Evolutionary conservation across 2,888 invertebrate genomes (phyloP), one percentile per base, ranked within the genome.

Genomic region (Thymelicus lineola): DNA sequence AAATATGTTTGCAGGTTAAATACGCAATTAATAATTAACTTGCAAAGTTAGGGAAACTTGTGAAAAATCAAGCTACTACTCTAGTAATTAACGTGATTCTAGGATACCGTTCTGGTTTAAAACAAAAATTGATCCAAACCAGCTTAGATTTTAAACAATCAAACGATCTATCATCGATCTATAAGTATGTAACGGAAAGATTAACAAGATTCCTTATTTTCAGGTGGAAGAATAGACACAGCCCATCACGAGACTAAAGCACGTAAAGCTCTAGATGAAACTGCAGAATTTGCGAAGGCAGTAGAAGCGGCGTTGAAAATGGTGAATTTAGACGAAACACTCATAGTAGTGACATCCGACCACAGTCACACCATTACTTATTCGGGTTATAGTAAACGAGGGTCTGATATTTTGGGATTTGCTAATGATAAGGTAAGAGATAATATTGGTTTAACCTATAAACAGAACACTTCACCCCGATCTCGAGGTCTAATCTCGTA

Each of bases 311-410:
- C 97, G 0, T 75, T 95, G 42, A 86, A 94, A 57, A 83, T 96
- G 84, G 96, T 96, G 0, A 89, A 93, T 73, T 85, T 87, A 0
- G 90, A 95, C 0, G 97, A 98, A 17, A 98, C 98, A 0, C 89
- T 98, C 35, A 94, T 98, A 10, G 94, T 98, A 1, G 97, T 97
- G 14, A 97, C 97, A 0, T 95, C 97, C 0, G 97, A 97, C 86
- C 97, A 97, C 81, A 96, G 97, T 1, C 97, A 97, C 82, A 95
- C 96, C 0, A 95, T 97, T 95, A 95, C 95, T 12, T 95, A 96
- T 69, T 95, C 95, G 36, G 97, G 97, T 0, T 97, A 97, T 82
- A 95, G 96, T 55, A 91, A 94, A 62, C 89, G 97, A 46, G 94
- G 94, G 0, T 82, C 87, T 0, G 90, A 93, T 76, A 93, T 94